Base-by-base conservation (phyloP, 92 coral and sea anemone species). In the Muricea muricata region DNA sequence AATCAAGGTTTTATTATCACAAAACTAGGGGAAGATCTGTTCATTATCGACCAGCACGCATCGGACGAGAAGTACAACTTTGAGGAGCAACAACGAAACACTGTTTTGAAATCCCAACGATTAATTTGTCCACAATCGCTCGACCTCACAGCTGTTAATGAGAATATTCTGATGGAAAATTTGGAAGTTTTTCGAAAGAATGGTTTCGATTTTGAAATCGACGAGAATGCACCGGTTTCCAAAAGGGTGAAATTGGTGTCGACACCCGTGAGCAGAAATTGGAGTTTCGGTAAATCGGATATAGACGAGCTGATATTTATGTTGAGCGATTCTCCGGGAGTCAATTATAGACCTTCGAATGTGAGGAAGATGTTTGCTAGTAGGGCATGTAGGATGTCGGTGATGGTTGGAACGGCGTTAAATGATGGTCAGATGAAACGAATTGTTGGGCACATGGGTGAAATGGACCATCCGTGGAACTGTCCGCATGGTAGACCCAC, bases 401-500 rank as follows among this genome's bases (percentile, higher is more conserved):
- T 93, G 40, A 93, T 93, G 97, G 98, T 96, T 10, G 99, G 99
- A 35, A 93, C 94, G 11, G 94, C 99, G 1, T 75, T 96, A 56
- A 84, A 90, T 72, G 90, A 74, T 34, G 88, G 89, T 18, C 94
- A 92, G 68, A 93, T 93, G 97, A 92, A 76, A 84, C 81, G 74
- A 83, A 85, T 96, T 57, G 88, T 92, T 32, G 45, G 87, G 24
- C 97, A 93, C 70, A 96, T 96, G 97, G 97, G 97, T 13, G 79
- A 84, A 70, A 96, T 93, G 89, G 97, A 96, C 7, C 99, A 96
- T 29, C 99, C 99, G 12, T 96, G 99, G 97, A 96, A 93, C 75
- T 96, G 99, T 46, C 99, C 99, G 1, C 99, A 96, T 52, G 97
- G 99, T 10, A 89, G 99, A 54, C 99, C 99, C 23, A 96, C 99